Conservation (phyloP, 2,113 vertebrate genomes). For the Chaetodon trifascialis region DNA sequence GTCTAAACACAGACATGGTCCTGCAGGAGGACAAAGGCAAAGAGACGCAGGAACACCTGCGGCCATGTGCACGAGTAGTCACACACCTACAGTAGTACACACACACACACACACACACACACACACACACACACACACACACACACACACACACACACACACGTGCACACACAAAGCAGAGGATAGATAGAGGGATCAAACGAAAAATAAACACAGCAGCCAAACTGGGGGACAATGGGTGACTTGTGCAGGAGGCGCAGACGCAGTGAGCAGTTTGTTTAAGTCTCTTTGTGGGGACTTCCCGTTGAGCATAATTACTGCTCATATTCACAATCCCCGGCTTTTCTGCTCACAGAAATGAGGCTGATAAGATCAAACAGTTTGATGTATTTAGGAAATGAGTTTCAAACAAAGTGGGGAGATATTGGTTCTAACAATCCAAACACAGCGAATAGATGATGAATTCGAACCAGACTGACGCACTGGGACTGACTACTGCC, state of each 20-base stretch:
- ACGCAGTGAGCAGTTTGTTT: conserved; percentile 69
- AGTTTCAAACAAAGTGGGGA: conserved; percentile 61
- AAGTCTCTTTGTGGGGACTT: conserved; percentile 72
- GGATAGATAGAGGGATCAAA: conserved; percentile 58
- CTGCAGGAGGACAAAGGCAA: conserved; percentile 3
- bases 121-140: conserved; percentile 29
- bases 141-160: conserved; percentile 29
- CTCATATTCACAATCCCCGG: conserved; percentile 56
- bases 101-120: conserved; percentile 25
- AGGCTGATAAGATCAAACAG: conserved; percentile 69
- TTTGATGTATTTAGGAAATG: conserved; percentile 64
- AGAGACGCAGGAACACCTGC: background rate
- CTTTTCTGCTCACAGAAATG: conserved; percentile 57
- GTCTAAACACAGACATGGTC: conserved; percentile 56
- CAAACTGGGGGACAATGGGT: conserved; percentile 64
- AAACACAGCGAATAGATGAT: conserved; percentile 35
- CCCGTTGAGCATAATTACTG: conserved; percentile 65
- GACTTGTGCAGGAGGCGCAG: conserved; percentile 68
- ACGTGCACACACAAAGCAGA: conserved; percentile 29
- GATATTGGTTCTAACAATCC: conserved; percentile 52
- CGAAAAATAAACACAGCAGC: conserved; percentile 70
- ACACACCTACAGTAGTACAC: conserved; percentile 5
- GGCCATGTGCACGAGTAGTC: too few relatives aligned
- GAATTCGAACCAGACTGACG: conserved; percentile 36
- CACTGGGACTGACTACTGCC: conserved; percentile 13